phyloP scores from a whole-genome alignment of 1,140 invertebrate genomes.

The Drosophila gunungcola region DNA sequence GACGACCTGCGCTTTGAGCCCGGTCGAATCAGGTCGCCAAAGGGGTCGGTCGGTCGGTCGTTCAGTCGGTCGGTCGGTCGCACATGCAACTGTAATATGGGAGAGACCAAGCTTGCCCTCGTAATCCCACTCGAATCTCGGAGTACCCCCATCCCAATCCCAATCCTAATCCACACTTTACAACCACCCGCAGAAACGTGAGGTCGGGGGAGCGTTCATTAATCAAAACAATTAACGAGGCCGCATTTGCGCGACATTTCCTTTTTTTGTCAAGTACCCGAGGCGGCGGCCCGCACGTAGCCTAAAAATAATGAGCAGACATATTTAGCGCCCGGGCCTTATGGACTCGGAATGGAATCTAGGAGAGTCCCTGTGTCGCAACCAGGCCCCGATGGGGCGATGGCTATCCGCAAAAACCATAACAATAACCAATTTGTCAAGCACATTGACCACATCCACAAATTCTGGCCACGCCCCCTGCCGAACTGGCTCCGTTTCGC shows the following conservation, averaged over 20 bases:
- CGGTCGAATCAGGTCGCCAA: constrained; percentile 8
- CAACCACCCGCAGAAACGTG: constrained; percentile 45
- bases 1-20: constrained; percentile 13
- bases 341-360: constrained; percentile 36
- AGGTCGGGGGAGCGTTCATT: constrained; percentile 75
- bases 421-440: constrained; percentile 83
- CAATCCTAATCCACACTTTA: too few species aligned
- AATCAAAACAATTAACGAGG: constrained; percentile 83
- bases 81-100: constrained; percentile 73
- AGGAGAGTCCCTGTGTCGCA: constrained; percentile 10
- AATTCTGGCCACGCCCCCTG: constrained; percentile 39
- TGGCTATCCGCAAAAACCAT: constrained; percentile 62
- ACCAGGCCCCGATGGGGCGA: constrained; percentile 6
- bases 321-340: constrained; percentile 68
- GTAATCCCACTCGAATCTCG: constrained; percentile 17
- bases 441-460: constrained; percentile 77
- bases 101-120: constrained; percentile 23
- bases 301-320: constrained; percentile 68
- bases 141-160: background rate
- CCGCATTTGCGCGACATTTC: constrained; percentile 80
- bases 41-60: background rate
- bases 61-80: background rate
- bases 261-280: constrained; percentile 65
- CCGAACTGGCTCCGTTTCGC: constrained; percentile 47
- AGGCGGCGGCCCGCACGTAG: constrained; percentile 56